Conservation (phyloP, 2,797 vertebrate species). For the Chromis chromis region DNA sequence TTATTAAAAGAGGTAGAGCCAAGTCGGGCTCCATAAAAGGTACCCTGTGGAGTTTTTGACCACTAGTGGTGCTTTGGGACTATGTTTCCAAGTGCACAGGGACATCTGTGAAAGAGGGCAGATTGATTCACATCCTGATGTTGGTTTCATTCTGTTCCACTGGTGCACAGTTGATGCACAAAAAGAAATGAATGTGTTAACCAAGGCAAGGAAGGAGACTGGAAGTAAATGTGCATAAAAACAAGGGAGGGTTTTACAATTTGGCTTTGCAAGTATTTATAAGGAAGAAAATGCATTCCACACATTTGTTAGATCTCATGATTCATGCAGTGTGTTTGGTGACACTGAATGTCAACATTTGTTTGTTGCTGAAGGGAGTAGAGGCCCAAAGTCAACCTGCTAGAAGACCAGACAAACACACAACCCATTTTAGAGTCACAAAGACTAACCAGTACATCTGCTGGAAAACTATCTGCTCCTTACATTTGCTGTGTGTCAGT, state of each 20-base stretch:
- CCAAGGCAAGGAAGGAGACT: not conserved
- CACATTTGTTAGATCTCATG: not conserved
- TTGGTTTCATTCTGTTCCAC: not conserved
- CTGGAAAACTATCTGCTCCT: not conserved
- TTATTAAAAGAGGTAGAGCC: not conserved
- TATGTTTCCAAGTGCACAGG: not conserved
- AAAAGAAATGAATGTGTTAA: not conserved
- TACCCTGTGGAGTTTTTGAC: not conserved
- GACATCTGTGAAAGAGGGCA: not conserved
- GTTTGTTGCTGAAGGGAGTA: not conserved
- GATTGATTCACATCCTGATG: not conserved
- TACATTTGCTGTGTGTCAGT: not conserved
- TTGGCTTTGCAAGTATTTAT: not conserved
- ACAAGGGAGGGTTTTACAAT: not conserved
- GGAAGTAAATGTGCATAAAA: not conserved
- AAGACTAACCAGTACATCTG: not conserved
- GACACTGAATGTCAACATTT: not conserved
- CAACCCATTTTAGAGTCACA: not conserved
- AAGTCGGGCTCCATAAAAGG: not conserved
- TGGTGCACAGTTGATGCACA: not conserved
- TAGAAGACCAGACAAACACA: not conserved
- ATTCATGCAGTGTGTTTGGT: not conserved
- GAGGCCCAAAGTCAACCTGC: not conserved
- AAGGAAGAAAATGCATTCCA: not conserved
- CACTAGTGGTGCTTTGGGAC: not conserved